Conservation (phyloP, 2,113 vertebrate species). For the Meles meles region DNA sequence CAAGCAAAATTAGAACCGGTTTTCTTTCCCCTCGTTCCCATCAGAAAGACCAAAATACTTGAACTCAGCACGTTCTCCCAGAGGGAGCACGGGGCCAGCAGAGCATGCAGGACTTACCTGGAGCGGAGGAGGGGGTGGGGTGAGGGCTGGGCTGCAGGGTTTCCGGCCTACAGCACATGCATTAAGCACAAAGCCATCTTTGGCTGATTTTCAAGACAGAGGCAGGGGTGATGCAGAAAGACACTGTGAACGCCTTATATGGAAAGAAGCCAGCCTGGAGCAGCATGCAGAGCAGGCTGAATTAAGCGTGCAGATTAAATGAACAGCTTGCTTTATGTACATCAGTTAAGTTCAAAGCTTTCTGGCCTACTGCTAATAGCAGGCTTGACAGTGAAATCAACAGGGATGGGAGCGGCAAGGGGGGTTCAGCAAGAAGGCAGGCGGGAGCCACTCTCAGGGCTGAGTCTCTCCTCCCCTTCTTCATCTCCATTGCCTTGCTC, state of each 20-base stretch:
- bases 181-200: conserved; percentile 80
- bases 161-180: conserved; percentile 66
- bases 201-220: conserved; percentile 77
- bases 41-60: conserved; percentile 33
- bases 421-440: conserved; percentile 34
- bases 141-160: conserved; percentile 3
- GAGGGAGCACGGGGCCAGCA: not conserved
- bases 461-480: not conserved
- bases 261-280: conserved; percentile 80
- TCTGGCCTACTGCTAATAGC: conserved; percentile 60
- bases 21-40: conserved; percentile 54
- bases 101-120: conserved; percentile 76
- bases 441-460: not conserved
- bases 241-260: conserved; percentile 82
- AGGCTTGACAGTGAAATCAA: conserved; percentile 69
- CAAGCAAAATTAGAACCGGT: conserved; percentile 54
- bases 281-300: conserved; percentile 79
- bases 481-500: not conserved
- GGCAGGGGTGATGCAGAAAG: conserved; percentile 78
- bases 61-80: conserved; percentile 51
- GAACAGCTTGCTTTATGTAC: conserved; percentile 82
- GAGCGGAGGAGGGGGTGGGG: not conserved
- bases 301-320: conserved; percentile 83
- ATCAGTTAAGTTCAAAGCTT: conserved; percentile 79
- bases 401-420: not conserved